Evolutionary conservation across 2,888 invertebrate species (phyloP), one percentile per base, ranked within the genome.

Genomic region (Drosophila borealis): DNA sequence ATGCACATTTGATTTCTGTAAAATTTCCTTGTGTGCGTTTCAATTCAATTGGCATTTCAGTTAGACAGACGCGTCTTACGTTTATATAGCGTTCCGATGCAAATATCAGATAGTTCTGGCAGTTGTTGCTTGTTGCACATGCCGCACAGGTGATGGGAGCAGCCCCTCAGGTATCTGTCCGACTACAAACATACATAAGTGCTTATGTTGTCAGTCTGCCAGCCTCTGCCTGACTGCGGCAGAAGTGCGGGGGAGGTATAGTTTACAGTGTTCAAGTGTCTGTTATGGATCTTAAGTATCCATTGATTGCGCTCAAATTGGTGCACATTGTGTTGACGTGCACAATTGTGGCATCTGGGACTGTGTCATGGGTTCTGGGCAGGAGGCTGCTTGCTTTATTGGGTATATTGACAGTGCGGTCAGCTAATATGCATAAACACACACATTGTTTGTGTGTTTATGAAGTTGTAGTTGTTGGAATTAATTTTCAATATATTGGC

Each of bases 1-100:
- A 66, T 75, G 68, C 64, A 73, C 76, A 74, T 74, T 76, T 71
- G 79, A 73, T 67, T 67, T 63, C 55, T 21, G 29, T 39, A 68
- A 39, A 60, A 56, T 68, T 55, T 63, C 44, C 53, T 56, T 69
- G 59, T 68, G 36, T 44, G 56, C 62, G 25, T 53, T 69, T 57
- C 48, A 78, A 78, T 71, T 70, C 66, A 68, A 79, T 72, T 76
- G 65, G 72, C 72, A 78, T 74, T 62, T 74, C 70, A 55, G 25
- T 60, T 64, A 53, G 61, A 41, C 45, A 50, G 60, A 62, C 59
- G 61, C 65, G 33, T 41, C 42, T 21, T 11, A 19, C n/a, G 39
- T 33, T 49, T 34, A 33, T 11, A 33, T 3, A 25, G 10, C 54
- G 33, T 10, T 54, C 54, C n/a, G 13, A 36, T 41, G 53, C 41